Conservation (phyloP, 2,888 invertebrate genomes). For the Macaria notata region DNA sequence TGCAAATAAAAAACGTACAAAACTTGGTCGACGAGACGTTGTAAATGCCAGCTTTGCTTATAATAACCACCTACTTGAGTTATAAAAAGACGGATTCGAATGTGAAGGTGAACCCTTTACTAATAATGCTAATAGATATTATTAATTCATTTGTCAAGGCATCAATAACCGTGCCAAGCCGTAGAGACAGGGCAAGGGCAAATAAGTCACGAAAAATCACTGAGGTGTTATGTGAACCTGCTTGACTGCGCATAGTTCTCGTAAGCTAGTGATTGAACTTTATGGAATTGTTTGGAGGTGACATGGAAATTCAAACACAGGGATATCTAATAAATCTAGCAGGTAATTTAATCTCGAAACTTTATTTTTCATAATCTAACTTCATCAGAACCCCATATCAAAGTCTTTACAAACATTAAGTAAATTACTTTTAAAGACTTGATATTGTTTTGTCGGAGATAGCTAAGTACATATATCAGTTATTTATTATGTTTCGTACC, state of each 20-base stretch:
- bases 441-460: no score
- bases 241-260: background rate
- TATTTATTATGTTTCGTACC: no score
- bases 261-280: no score
- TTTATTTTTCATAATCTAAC: no score
- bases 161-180: conserved; percentile 38
- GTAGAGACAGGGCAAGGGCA: conserved; percentile 49
- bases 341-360: no score
- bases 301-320: no score
- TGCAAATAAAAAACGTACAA: conserved; percentile 6
- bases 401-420: no score
- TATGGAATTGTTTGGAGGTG: no score
- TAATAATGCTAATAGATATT: conserved; percentile 21
- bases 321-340: no score
- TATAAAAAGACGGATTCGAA: conserved; percentile 11
- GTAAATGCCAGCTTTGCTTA: background rate
- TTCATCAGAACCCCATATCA: no score
- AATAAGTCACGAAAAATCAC: conserved; percentile 48
- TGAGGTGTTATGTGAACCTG: conserved; percentile 15
- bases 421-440: no score
- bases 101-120: conserved; percentile 17
- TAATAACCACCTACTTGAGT: background rate
- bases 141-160: conserved; percentile 51
- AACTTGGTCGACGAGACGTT: conserved; percentile 5
- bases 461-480: no score